Evolutionary conservation across 2,113 vertebrate species (phyloP), one percentile per base, ranked within the genome.

Genomic region (Phasianus colchicus): DNA sequence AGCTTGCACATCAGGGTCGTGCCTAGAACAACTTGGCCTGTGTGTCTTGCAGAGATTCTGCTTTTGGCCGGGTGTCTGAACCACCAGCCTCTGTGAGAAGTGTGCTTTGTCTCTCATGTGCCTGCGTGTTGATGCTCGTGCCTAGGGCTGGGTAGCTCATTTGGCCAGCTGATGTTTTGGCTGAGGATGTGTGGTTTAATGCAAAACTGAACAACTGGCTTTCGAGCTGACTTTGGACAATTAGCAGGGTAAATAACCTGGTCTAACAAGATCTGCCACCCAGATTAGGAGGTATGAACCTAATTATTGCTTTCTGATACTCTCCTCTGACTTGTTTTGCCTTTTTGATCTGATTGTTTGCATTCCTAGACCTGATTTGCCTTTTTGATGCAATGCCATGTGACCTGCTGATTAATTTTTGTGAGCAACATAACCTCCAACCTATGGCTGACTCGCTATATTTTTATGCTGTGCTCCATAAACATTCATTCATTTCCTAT

Each of bases 371-470:
- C 89, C 86, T 96, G 96, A 97, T 96, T 97, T 96, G 94, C 92
- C 91, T 92, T 97, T 96, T 92, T 90, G 71, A 94, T 96, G 95
- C 91, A 96, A 93, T 92, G 84, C 73, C 89, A 82, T 75, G 82
- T 96, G 92, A 96, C 95, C 84, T 95, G 84, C 86, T 95, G 95
- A 94, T 97, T 97, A 97, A 95, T 96, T 97, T 97, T 95, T 97
- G 96, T 96, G 42, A 38, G 91, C 90, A 94, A 91, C 89, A 94
- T 91, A 82, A 92, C 88, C 79, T 86, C 80, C 32, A 89, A 87
- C 83, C 88, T 95, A 29, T 27, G 57, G 94, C 88, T 95, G 95
- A 69, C 84, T 92, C 12, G 58, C n/a, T 94, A 64, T 83, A 76
- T 94, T 88, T 96, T 92, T 90, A 90, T 78, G 65, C 86, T 91